Percentiles rank a stretch among this genome's conserved stretches.
These are phyloP conservation scores for Micoletzkya japonica DNA, from an alignment of 2,888 invertebrate species.

Conservation along the genomic window DNA sequence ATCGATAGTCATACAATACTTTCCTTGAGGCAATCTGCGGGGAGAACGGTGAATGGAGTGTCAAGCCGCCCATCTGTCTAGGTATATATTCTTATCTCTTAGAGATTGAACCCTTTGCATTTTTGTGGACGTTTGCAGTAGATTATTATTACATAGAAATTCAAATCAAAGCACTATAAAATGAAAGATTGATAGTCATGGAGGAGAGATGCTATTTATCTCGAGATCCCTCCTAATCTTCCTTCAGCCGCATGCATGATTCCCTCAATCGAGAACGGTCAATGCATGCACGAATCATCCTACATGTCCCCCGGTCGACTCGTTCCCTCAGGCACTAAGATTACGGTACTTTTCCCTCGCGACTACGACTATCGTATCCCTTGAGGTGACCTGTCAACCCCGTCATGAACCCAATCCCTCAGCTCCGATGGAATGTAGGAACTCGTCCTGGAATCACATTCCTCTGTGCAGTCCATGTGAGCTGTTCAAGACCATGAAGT, in stretches of 20 bases:
- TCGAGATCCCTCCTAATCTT: not conserved
- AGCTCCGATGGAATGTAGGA: constrained; percentile 63
- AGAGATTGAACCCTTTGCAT: not conserved
- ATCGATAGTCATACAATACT: not conserved
- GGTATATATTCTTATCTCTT: constrained; percentile 70
- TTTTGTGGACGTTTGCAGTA: not conserved
- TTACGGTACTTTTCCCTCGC: constrained; percentile 15
- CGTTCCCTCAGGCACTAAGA: constrained; percentile 24
- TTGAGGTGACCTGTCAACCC: constrained; percentile 30
- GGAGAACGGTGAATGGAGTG: constrained; percentile 91
- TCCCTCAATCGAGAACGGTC: constrained; percentile 52
- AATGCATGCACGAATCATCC: not conserved
- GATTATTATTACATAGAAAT: not conserved
- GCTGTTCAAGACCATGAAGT: constrained; percentile 25
- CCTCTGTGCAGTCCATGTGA: constrained; percentile 67
- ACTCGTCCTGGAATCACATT: constrained; percentile 66
- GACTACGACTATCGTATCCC: too few species aligned
- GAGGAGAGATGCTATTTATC: not conserved
- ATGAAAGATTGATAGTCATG: not conserved
- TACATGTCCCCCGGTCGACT: constrained; percentile 20
- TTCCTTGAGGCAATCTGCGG: constrained; percentile 75
- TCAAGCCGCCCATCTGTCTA: constrained; percentile 85
- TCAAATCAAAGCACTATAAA: not conserved
- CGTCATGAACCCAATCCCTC: constrained; percentile 19
- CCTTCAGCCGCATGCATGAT: constrained; percentile 81